Evolutionary conservation across 2,888 invertebrate species (phyloP), one percentile per base, ranked within the genome.

Genomic region (Epinotia demarniana): DNA sequence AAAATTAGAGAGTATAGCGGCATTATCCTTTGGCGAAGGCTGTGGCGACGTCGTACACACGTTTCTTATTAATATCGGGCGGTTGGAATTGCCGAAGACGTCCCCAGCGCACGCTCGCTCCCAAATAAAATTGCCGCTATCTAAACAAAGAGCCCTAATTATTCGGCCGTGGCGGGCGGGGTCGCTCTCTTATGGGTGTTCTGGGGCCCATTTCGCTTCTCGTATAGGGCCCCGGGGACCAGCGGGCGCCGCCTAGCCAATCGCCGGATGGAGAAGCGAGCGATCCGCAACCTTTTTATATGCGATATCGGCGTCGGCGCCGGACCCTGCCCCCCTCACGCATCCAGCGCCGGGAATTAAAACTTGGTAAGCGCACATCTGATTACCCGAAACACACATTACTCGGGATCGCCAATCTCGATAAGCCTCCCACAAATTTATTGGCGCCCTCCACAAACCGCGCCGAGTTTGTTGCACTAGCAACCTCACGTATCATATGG

Each of bases 131-230:
- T 94, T 94, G 94, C 93, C 91, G 94, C 94, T 94, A 94, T 94
- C 94, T 94, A 94, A 94, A 94, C 94, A 94, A 94, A 94, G 94
- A 95, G 94, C 94, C 95, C 95, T 95, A 95, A 95, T 95, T 95
- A 95, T 95, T 94, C 95, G 95, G 93, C 93, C 93, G 93, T 93
- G 94, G 94, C 93, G 93, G 94, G 95, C 95, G 95, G 95, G 95
- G 95, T 95, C 95, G 95, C 94, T 95, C 95, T 94, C 95, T 95
- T 95, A 95, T 95, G 95, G 95, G 95, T 95, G 95, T 95, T 95
- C 94, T 91, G 95, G 95, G 95, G 95, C 95, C 95, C 95, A 95
- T 95, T 95, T 95, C 93, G 94, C 94, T 94, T 93, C 93, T 93
- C 94, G 95, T 95, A 95, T 95, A 95, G 94, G 95, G 89, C 94